Percentiles rank a stretch among this genome's conserved stretches.
These are phyloP conservation scores for Drosophila crucigera DNA, from an alignment of 2,888 invertebrate genomes.

Conservation along the genomic window DNA sequence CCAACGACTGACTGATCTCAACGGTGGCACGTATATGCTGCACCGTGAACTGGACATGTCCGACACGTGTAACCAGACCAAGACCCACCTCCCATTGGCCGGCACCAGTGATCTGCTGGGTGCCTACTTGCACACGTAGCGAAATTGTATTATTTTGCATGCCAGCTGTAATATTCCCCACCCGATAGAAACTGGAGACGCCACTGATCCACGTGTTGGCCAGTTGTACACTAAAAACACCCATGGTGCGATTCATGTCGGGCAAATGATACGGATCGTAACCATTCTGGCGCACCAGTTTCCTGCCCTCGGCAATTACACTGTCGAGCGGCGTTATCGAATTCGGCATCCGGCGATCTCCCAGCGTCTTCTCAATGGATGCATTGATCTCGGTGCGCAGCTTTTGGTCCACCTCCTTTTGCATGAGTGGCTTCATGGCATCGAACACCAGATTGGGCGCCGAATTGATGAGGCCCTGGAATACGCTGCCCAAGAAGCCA, in stretches of 20 bases:
- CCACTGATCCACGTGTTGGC: constrained; percentile 92
- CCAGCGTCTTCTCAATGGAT: constrained; percentile 89
- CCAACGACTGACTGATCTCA: constrained; percentile 90
- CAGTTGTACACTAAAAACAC: constrained; percentile 89
- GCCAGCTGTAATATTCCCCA: constrained; percentile 91
- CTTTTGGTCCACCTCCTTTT: constrained; percentile 91
- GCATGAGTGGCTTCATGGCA: constrained; percentile 93
- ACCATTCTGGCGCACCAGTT: constrained; percentile 88
- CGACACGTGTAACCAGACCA: constrained; percentile 89
- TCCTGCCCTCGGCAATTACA: constrained; percentile 91
- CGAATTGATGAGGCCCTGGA: constrained; percentile 92
- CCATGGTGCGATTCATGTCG: constrained; percentile 90
- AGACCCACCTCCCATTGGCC: constrained; percentile 92
- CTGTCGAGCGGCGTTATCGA: constrained; percentile 94
- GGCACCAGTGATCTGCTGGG: constrained; percentile 91
- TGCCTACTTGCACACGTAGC: constrained; percentile 89
- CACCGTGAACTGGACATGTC: constrained; percentile 91
- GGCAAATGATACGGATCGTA: constrained; percentile 92
- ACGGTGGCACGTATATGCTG: constrained; percentile 91
- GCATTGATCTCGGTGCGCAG: constrained; percentile 91
- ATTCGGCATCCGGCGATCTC: constrained; percentile 91
- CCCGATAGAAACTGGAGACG: constrained; percentile 92
- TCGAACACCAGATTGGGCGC: constrained; percentile 93
- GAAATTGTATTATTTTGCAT: constrained; percentile 90
- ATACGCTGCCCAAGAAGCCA: constrained; percentile 89